Conservation (phyloP, 1,140 invertebrate genomes). For the Cataglyphis hispanica region DNA sequence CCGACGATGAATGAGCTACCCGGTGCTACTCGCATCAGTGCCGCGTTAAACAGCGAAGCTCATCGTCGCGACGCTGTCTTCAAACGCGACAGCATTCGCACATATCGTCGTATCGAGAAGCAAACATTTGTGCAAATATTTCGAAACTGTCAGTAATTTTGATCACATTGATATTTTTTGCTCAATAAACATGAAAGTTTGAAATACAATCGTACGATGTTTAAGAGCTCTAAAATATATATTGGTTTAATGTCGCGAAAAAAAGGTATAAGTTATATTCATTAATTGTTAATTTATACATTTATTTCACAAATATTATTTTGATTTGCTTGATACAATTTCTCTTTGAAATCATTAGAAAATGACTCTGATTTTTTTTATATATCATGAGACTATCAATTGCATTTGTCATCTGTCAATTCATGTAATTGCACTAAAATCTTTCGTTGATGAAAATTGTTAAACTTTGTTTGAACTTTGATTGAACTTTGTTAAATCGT, state of each 20-base stretch:
- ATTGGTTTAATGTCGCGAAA: not conserved
- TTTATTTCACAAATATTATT: not conserved
- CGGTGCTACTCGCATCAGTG: conserved; percentile 37
- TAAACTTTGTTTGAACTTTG: too few relatives aligned
- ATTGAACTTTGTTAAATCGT: not conserved
- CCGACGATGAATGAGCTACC: conserved; percentile 43
- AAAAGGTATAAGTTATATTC: conserved; percentile 4
- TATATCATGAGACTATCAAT: too few relatives aligned
- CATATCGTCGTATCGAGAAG: not conserved
- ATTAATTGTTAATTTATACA: not conserved
- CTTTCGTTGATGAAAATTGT: too few relatives aligned
- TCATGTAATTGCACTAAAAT: not conserved
- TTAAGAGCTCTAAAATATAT: not conserved
- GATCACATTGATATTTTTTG: not conserved
- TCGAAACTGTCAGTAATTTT: not conserved
- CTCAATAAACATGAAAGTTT: not conserved
- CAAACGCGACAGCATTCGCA: not conserved
- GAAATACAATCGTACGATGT: not conserved
- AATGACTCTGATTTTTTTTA: not conserved
- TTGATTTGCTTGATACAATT: not conserved
- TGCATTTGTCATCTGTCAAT: not conserved
- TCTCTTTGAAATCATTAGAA: not conserved
- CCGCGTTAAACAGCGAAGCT: conserved; percentile 55
- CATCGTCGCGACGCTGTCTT: conserved; percentile 25
- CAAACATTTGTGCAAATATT: not conserved